phyloP scores from a whole-genome alignment of 2,797 vertebrate species.

The Hirundo rustica region DNA sequence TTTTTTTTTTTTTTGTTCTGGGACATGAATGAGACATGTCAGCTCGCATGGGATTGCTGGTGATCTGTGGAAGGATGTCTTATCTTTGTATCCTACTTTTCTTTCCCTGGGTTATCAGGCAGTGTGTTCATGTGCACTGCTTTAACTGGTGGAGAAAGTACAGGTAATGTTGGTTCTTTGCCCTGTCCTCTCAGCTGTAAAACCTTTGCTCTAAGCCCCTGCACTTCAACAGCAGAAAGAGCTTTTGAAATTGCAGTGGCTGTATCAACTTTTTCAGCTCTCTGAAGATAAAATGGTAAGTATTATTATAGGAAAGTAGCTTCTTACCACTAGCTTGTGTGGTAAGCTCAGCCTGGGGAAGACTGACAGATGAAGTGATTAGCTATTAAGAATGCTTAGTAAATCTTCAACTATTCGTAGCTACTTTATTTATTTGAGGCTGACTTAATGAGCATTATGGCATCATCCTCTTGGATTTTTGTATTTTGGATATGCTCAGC shows the following conservation, averaged over 20 bases:
- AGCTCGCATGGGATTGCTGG: background rate
- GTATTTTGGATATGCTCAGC: background rate
- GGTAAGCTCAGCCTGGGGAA: background rate
- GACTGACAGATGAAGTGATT: background rate
- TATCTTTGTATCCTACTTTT: background rate
- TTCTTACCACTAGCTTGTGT: background rate
- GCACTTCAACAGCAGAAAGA: background rate
- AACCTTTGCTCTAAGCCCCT: background rate
- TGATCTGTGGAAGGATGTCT: background rate
- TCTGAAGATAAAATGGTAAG: background rate
- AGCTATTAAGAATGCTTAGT: background rate
- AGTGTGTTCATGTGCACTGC: background rate
- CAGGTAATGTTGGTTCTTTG: background rate
- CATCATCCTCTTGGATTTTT: background rate
- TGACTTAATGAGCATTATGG: background rate
- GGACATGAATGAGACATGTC: background rate
- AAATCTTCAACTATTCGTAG: background rate
- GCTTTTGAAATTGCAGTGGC: background rate
- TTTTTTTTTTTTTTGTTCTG: background rate
- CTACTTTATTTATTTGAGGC: background rate
- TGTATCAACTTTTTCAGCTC: background rate
- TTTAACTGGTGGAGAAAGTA: background rate
- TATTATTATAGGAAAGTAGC: background rate
- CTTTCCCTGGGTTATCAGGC: background rate
- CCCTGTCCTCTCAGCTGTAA: background rate